These are phyloP conservation scores for Apeira syringaria DNA, from an alignment of 2,888 invertebrate genomes.

Conservation along the genomic window DNA sequence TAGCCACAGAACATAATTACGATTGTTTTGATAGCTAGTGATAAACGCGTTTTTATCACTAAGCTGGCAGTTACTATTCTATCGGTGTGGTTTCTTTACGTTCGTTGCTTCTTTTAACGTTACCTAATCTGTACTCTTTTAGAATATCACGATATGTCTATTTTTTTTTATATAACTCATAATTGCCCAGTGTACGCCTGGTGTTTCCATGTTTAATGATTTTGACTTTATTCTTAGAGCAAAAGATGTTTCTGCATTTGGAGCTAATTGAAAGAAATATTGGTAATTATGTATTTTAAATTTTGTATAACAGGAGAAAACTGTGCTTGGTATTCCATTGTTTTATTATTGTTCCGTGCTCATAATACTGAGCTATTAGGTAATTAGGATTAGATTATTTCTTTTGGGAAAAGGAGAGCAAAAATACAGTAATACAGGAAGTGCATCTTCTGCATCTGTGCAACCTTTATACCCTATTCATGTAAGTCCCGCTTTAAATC, in stretches of 20 bases:
- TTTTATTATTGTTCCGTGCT: too few relatives aligned
- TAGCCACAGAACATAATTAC: conserved; percentile 1
- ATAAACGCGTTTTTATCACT: conserved; percentile 11
- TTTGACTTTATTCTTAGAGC: not conserved
- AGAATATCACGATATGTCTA: not conserved
- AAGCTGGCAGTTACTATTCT: not conserved
- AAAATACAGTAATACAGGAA: too few relatives aligned
- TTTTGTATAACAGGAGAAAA: too few relatives aligned
- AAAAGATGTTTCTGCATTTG: conserved; percentile 8
- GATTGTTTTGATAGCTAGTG: conserved; percentile 12
- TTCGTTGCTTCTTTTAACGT: not conserved
- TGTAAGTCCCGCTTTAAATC: too few relatives aligned
- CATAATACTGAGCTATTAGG: too few relatives aligned
- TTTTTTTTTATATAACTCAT: not conserved
- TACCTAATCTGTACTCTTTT: not conserved
- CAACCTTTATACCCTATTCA: too few relatives aligned
- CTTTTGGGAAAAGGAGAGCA: too few relatives aligned
- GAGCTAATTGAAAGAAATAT: conserved; percentile 5
- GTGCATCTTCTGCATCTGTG: too few relatives aligned
- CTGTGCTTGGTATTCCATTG: too few relatives aligned
- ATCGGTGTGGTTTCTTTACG: conserved; percentile 7
- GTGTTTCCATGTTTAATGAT: not conserved
- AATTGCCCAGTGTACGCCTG: not conserved
- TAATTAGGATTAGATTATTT: too few relatives aligned
- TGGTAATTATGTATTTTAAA: too few relatives aligned